Conservation (phyloP, 23 tunicate genomes). For the Aplidium turbinatum region DNA sequence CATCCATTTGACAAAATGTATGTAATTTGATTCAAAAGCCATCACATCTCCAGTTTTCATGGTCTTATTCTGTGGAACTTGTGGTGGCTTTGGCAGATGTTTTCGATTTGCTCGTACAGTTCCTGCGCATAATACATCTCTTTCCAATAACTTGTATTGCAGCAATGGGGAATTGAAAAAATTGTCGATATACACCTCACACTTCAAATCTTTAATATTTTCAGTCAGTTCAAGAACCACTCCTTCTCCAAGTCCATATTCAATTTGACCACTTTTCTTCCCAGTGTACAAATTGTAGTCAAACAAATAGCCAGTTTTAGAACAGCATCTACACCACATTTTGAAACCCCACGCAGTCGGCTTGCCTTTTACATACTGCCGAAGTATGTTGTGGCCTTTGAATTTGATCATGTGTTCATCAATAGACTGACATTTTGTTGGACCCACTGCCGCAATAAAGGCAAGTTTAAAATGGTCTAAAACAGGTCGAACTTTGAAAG, state of each 20-base stretch:
- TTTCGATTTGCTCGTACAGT: constrained; percentile 12
- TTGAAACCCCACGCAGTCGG: constrained; percentile 11
- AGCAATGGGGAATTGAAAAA: constrained; percentile 19
- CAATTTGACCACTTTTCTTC: constrained; percentile 18
- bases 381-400: constrained; percentile 7
- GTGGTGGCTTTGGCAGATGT: constrained; percentile 8
- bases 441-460: constrained; percentile 1
- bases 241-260: constrained; percentile 12
- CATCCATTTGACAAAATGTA: constrained; percentile 15
- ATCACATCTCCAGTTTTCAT: constrained; percentile 10
- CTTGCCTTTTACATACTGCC: constrained; percentile 23
- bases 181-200: constrained; percentile 12
- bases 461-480: constrained; percentile 6
- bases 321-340: constrained; percentile 23
- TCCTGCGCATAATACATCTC: too few relatives aligned
- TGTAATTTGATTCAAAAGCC: constrained; percentile 4
- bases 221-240: constrained; percentile 21
- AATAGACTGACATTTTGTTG: constrained; percentile 12
- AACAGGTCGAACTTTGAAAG: constrained; percentile 17
- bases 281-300: not conserved
- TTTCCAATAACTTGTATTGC: too few relatives aligned
- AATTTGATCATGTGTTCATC: constrained; percentile 28
- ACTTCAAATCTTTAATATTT: not conserved
- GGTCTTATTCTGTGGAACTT: constrained; percentile 1
- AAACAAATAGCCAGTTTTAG: constrained; percentile 15